phyloP scores from a whole-genome alignment of 2,797 vertebrate genomes.

The Fringilla coelebs region DNA sequence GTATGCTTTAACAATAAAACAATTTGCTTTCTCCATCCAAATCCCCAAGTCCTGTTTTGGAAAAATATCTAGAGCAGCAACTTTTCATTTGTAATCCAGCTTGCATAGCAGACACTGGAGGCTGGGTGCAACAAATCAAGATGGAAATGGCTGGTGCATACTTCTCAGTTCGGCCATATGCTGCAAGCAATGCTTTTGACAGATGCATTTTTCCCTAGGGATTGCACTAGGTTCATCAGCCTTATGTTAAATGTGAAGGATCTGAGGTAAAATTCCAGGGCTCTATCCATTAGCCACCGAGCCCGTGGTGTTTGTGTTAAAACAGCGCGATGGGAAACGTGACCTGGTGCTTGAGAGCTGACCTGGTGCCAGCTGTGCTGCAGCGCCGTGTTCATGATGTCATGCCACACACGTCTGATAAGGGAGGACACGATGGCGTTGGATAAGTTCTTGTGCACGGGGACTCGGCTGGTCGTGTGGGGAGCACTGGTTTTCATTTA shows the following conservation, averaged over 20 bases:
- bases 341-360: constrained; percentile 65
- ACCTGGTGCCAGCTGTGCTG: constrained; percentile 49
- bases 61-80: not conserved
- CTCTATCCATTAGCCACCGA: constrained; percentile 47
- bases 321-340: constrained; percentile 49
- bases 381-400: constrained; percentile 56
- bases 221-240: constrained; percentile 38
- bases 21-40: not conserved
- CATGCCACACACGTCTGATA: constrained; percentile 75
- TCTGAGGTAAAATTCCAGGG: constrained; percentile 57
- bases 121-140: constrained; percentile 1
- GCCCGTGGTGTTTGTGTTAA: constrained; percentile 1
- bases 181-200: constrained; percentile 22
- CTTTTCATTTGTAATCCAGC: constrained; percentile 2
- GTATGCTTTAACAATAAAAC: not conserved
- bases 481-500: constrained; percentile 68
- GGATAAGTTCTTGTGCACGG: constrained; percentile 62
- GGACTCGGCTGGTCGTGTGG: constrained; percentile 60
- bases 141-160: not conserved
- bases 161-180: not conserved
- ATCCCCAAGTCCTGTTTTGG: not conserved
- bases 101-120: not conserved
- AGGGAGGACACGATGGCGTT: constrained; percentile 58
- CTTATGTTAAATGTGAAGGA: constrained; percentile 58
- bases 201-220: constrained; percentile 53